Percentiles rank a stretch among this genome's conserved stretches.
phyloP scores from a whole-genome alignment of 2,797 vertebrate genomes.

The Silurus lanzhouensis region DNA sequence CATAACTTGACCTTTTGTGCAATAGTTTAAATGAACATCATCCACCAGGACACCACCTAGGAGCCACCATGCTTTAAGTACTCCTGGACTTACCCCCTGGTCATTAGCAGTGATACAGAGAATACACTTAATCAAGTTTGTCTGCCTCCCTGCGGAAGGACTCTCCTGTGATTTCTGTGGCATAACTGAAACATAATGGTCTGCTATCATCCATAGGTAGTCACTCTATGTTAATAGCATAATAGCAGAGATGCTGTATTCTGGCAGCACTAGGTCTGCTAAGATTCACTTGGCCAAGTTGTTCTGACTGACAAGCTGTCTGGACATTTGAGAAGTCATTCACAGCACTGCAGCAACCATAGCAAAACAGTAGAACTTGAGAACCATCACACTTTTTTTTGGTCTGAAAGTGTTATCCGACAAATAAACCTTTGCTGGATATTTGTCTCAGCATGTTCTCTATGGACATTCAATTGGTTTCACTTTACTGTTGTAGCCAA shows the following conservation, averaged over 20 bases:
- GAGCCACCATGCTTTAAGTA: background rate
- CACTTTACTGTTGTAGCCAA: background rate
- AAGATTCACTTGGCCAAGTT: background rate
- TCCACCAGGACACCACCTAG: too few relatives aligned
- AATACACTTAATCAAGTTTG: background rate
- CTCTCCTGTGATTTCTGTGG: background rate
- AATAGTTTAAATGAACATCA: background rate
- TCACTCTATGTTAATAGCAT: constrained; percentile 13
- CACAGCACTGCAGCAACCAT: background rate
- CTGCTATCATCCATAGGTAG: background rate
- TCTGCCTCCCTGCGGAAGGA: background rate
- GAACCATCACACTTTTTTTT: background rate
- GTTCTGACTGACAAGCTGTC: background rate
- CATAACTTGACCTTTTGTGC: background rate
- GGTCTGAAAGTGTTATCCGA: background rate
- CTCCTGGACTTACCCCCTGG: background rate
- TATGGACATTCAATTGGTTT: background rate
- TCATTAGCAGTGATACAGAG: background rate
- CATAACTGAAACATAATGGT: background rate
- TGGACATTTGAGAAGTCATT: constrained; percentile 8
- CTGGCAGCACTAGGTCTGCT: background rate
- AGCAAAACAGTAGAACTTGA: background rate
- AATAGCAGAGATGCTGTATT: background rate
- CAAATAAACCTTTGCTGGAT: background rate
- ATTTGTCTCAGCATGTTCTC: background rate